Base-by-base conservation (phyloP, 2,888 invertebrate species). In the Phragmatobia fuliginosa region DNA sequence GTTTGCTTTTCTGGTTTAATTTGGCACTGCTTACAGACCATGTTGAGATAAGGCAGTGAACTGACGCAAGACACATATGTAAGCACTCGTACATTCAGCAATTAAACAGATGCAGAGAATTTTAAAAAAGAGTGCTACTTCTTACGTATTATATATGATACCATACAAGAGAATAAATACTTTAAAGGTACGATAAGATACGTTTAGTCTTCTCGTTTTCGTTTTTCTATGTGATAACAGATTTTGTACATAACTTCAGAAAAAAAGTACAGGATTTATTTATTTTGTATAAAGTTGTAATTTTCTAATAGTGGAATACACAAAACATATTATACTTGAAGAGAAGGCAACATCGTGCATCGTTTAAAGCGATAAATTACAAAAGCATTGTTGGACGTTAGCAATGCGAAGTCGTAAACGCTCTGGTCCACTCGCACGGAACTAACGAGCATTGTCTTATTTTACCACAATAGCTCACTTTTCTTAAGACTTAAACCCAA, bases 401-500 rank as follows among this genome's bases (percentile, higher is more conserved):
- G 76, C 83, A 75, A 81, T 76, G 86, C 77, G 81, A 79, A 85
- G 85, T 87, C 88, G 87, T 88, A 91, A 91, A 88, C 87, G 89
- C 87, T 87, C 84, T 84, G 79, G 88, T 88, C 91, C 91, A 90
- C 88, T 94, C 90, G 86, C 78, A 80, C 84, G 92, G 92, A 91
- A 94, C 91, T 93, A 94, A 95, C 81, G 84, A 86, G 90, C 92
- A 88, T 95, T 95, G 94, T 95, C 94, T 94, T 91, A 91, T 89
- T 90, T 88, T 83, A 88, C 89, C 90, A 93, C 92, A 94, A 94
- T 94, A 93, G 94, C 91, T 93, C 92, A 93, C 89, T 94, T 93
- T 93, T 88, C 92, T 93, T 92, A 91, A 92, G 93, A 91, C 87
- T 89, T 86, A 89, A 90, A 88, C 90, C 89, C 88, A 82, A 90